phyloP scores from a whole-genome alignment of 1,140 invertebrate species.

The Cherax destructor region DNA sequence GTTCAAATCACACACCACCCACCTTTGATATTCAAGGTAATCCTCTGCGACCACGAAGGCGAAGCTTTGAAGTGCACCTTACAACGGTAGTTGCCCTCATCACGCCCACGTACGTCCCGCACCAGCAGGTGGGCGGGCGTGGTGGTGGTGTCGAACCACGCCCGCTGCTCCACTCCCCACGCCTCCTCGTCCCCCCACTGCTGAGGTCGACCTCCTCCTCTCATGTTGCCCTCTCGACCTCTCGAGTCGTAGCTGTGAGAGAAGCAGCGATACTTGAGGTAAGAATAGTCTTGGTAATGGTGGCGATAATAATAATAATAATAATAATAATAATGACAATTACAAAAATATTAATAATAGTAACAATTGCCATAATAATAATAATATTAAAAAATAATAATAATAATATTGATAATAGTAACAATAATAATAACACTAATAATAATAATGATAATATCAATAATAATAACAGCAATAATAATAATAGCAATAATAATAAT shows the following conservation, averaged over 20 bases:
- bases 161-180: slow-evolving; percentile 48
- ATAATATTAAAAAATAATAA: too few relatives aligned
- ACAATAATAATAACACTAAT: too few relatives aligned
- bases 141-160: slow-evolving; percentile 66
- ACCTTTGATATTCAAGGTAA: slow-evolving; percentile 68
- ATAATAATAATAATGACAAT: too few relatives aligned
- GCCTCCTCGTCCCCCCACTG: slow-evolving; percentile 57
- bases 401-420: too few relatives aligned
- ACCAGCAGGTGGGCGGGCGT: slow-evolving; percentile 65
- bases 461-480: too few relatives aligned
- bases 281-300: too few relatives aligned
- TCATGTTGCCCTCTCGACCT: slow-evolving; percentile 13
- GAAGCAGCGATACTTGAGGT: background rate
- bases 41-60: slow-evolving; percentile 70
- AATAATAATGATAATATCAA: too few relatives aligned
- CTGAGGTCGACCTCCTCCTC: background rate
- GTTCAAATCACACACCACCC: too few relatives aligned
- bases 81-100: slow-evolving; percentile 68
- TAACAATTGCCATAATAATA: too few relatives aligned
- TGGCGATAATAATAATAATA: too few relatives aligned
- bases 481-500: too few relatives aligned
- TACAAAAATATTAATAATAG: too few relatives aligned
- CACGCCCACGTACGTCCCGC: slow-evolving; percentile 61
- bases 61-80: slow-evolving; percentile 70
- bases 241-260: slow-evolving; percentile 64